Conservation (phyloP, 2,888 invertebrate genomes). For the Oligia latruncula region DNA sequence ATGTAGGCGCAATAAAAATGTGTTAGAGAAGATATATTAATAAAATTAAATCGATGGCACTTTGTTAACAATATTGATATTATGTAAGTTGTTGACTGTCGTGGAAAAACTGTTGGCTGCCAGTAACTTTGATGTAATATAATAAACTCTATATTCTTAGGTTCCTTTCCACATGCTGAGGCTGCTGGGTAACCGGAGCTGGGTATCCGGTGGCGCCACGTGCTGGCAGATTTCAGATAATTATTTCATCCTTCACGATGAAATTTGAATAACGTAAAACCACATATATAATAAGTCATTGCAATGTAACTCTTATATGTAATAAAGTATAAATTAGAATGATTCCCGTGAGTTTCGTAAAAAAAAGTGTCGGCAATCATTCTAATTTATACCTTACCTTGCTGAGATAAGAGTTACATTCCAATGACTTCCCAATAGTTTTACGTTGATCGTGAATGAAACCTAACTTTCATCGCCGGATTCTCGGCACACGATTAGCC, state of each 20-base stretch:
- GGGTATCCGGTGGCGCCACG: neutral
- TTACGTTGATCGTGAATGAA: neutral
- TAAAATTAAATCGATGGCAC: neutral
- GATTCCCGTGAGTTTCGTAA: neutral
- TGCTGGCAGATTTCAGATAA: neutral
- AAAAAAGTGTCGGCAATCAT: neutral
- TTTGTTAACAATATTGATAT: neutral
- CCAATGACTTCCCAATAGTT: neutral
- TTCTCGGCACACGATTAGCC: neutral
- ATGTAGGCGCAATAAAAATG: neutral
- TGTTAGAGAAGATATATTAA: neutral
- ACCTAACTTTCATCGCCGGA: neutral
- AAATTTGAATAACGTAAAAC: neutral
- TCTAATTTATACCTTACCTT: neutral
- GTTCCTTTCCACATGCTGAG: neutral
- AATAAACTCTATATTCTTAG: neutral
- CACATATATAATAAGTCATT: neutral
- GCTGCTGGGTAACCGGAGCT: neutral
- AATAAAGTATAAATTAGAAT: neutral
- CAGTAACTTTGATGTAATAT: neutral
- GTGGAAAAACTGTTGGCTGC: slow-evolving; percentile 3
- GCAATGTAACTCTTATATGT: neutral
- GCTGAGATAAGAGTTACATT: neutral
- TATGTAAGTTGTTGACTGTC: neutral
- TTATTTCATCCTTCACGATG: too few relatives aligned